Conservation (phyloP, 2,888 invertebrate genomes). For the Parthenolecanium corni region DNA sequence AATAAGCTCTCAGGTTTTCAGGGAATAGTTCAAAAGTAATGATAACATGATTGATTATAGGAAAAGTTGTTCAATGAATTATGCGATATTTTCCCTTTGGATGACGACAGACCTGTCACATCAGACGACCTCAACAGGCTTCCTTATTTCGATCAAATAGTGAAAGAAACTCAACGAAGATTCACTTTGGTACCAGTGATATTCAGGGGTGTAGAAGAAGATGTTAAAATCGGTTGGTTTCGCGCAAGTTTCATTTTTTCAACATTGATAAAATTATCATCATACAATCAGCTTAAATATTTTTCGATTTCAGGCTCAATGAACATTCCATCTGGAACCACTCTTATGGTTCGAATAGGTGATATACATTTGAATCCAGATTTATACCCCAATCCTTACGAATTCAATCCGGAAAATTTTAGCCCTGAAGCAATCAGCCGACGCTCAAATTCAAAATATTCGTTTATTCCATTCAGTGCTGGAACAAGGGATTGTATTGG, state of each 20-base stretch:
- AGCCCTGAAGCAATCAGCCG: neutral
- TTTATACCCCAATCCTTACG: neutral
- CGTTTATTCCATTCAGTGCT: neutral
- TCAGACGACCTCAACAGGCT: neutral
- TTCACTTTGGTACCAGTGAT: neutral
- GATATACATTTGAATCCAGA: neutral
- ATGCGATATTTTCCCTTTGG: neutral
- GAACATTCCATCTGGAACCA: neutral
- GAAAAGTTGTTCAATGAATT: neutral
- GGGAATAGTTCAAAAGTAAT: too few species aligned
- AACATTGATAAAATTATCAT: neutral
- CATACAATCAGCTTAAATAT: too few species aligned
- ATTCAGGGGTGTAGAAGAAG: neutral
- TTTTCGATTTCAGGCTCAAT: neutral
- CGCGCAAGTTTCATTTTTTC: too few species aligned
- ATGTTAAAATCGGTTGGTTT: neutral
- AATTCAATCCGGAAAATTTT: slow-evolving; percentile 1
- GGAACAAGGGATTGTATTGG: neutral
- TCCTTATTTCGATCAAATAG: neutral
- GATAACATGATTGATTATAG: neutral
- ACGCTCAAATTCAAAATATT: neutral
- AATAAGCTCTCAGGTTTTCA: too few species aligned
- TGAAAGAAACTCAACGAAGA: neutral
- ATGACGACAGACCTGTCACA: neutral
- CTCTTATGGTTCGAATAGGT: neutral